A percentile compares a stretch with the other conserved stretches of the same genome.
Evolutionary conservation across 2,888 invertebrate species (phyloP).

Genomic region (Papilio gigon): DNA sequence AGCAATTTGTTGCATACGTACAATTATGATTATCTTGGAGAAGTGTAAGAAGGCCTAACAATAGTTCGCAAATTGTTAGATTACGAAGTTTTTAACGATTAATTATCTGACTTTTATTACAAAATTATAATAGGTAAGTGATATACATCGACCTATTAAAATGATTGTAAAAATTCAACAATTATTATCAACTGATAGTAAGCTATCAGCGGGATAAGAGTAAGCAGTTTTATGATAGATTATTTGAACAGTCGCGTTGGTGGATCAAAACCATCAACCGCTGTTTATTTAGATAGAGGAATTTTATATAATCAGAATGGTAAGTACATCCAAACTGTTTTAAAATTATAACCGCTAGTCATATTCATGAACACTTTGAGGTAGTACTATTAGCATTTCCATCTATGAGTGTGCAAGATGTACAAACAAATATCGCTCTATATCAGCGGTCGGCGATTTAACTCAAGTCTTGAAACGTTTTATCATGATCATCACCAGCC

Average conservation of each 20-base stretch:
- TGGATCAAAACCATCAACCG: constrained; percentile 60
- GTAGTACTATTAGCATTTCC: too few species aligned
- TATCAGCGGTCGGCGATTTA: too few species aligned
- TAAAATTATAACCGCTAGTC: neutral
- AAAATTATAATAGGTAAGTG: constrained; percentile 39
- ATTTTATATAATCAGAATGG: constrained; percentile 49
- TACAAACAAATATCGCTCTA: neutral
- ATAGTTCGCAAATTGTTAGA: neutral
- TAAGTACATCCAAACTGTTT: constrained; percentile 45
- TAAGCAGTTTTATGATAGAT: constrained; percentile 57
- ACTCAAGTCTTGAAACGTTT: too few species aligned
- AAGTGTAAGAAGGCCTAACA: neutral
- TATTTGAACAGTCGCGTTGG: constrained; percentile 67
- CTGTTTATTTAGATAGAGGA: constrained; percentile 44
- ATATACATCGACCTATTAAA: constrained; percentile 59
- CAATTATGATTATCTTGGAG: too few species aligned
- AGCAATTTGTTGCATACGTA: too few species aligned
- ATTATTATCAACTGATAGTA: constrained; percentile 64
- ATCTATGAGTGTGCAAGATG: neutral
- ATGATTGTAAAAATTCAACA: constrained; percentile 56
- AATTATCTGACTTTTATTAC: too few species aligned
- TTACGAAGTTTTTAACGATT: neutral
- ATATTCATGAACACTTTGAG: constrained; percentile 30
- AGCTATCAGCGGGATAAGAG: constrained; percentile 69
- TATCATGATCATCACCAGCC: too few species aligned